A percentile compares a stretch with the other conserved stretches of the same genome.
These are phyloP conservation scores for Atopsyche davidsoni DNA, from an alignment of 1,140 invertebrate species.

Conservation along the genomic window DNA sequence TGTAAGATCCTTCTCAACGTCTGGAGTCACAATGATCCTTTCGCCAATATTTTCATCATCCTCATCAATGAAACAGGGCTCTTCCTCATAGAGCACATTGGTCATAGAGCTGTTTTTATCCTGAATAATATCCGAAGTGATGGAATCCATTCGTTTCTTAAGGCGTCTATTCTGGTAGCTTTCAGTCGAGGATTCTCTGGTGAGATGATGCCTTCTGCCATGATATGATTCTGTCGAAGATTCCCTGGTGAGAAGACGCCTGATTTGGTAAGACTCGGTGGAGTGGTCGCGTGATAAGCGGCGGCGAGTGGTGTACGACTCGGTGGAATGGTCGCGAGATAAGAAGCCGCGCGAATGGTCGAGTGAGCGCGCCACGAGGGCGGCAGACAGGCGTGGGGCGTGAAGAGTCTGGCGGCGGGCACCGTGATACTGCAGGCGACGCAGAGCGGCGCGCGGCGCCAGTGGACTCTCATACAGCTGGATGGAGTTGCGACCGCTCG, in stretches of 20 bases:
- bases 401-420: conserved; percentile 35
- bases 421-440: conserved; percentile 26
- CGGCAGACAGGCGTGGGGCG: conserved; percentile 23
- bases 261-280: conserved; percentile 26
- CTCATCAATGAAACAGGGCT: conserved; percentile 46
- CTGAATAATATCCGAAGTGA: conserved; percentile 23
- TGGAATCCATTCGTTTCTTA: conserved; percentile 27
- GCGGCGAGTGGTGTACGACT: conserved; percentile 22
- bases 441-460: conserved; percentile 16
- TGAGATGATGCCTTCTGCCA: conserved; percentile 41
- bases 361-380: conserved; percentile 19
- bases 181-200: conserved; percentile 40
- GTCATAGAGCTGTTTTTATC: conserved; percentile 19
- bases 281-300: conserved; percentile 25
- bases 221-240: conserved; percentile 27
- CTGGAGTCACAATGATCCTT: conserved; percentile 19
- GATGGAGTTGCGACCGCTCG: conserved; percentile 34
- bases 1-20: conserved; percentile 20
- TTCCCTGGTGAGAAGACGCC: conserved; percentile 25
- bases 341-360: conserved; percentile 25
- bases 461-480: conserved; percentile 26
- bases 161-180: conserved; percentile 36
- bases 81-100: conserved; percentile 44
- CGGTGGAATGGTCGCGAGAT: conserved; percentile 22
- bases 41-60: conserved; percentile 35